phyloP scores from a whole-genome alignment of 2,888 invertebrate genomes.

The Xestia xanthographa region DNA sequence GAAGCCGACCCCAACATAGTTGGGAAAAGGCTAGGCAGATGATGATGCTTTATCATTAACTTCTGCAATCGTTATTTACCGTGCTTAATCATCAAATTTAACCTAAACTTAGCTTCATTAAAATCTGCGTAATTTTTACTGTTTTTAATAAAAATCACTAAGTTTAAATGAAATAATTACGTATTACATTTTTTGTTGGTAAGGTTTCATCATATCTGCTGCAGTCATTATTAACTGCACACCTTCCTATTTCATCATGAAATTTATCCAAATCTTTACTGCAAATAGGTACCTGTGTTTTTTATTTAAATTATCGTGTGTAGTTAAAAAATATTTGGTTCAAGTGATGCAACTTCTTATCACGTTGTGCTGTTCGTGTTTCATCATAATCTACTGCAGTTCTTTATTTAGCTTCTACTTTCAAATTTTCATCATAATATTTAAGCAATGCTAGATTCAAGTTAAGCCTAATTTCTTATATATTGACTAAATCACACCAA shows the following conservation, averaged over 20 bases:
- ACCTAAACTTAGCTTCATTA: neutral
- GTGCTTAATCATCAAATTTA: neutral
- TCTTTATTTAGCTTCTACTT: neutral
- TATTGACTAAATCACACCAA: neutral
- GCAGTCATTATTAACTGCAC: neutral
- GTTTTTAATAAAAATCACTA: neutral
- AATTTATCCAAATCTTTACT: neutral
- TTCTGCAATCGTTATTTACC: neutral
- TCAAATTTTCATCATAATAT: neutral
- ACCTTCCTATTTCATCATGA: neutral
- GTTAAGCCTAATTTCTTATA: neutral
- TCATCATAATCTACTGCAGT: neutral
- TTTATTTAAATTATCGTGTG: neutral
- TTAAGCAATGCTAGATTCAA: neutral
- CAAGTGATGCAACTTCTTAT: neutral
- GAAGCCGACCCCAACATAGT: too few species aligned
- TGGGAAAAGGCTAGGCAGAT: too few species aligned
- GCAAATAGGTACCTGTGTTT: neutral
- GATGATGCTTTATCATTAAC: neutral
- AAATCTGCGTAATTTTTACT: neutral
- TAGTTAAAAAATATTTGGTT: neutral
- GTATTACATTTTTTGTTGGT: neutral
- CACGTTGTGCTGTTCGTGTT: neutral
- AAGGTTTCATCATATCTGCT: neutral
- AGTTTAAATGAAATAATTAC: neutral